Evolutionary conservation across 2,113 vertebrate genomes (phyloP).

Genomic region (Pseudolaguvia tuberculata): DNA sequence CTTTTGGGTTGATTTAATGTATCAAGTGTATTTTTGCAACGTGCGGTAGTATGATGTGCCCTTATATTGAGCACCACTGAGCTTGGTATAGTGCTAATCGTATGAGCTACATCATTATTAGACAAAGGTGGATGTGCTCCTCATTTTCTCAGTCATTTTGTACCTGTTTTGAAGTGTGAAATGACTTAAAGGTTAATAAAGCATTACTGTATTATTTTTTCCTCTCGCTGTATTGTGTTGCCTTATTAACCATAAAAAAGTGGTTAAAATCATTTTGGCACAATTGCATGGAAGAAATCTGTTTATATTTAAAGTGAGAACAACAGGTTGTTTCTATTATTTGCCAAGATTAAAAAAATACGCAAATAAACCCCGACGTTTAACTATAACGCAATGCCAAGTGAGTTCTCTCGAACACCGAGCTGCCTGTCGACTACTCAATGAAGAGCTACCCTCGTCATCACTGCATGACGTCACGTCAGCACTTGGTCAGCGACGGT

Average conservation of each 20-base stretch:
- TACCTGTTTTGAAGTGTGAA: constrained; percentile 74
- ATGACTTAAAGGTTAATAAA: constrained; percentile 73
- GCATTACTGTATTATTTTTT: constrained; percentile 76
- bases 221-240: constrained; percentile 67
- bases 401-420: not conserved
- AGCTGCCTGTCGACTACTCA: not conserved
- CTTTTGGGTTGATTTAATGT: constrained; percentile 59
- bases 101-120: constrained; percentile 68
- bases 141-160: constrained; percentile 77
- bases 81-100: constrained; percentile 67
- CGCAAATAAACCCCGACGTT: not conserved
- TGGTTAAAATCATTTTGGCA: no score
- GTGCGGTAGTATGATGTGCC: constrained; percentile 42
- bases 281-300: not conserved
- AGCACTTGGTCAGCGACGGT: constrained; percentile 16
- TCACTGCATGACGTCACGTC: not conserved
- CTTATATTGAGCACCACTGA: constrained; percentile 58
- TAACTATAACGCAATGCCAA: not conserved
- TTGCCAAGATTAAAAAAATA: not conserved
- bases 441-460: not conserved
- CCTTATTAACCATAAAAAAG: constrained; percentile 57
- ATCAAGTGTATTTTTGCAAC: constrained; percentile 56
- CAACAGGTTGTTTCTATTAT: not conserved
- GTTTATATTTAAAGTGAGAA: not conserved
- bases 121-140: constrained; percentile 69